These are phyloP conservation scores for Chloebia gouldiae DNA, from an alignment of 2,113 vertebrate genomes.

Conservation along the genomic window DNA sequence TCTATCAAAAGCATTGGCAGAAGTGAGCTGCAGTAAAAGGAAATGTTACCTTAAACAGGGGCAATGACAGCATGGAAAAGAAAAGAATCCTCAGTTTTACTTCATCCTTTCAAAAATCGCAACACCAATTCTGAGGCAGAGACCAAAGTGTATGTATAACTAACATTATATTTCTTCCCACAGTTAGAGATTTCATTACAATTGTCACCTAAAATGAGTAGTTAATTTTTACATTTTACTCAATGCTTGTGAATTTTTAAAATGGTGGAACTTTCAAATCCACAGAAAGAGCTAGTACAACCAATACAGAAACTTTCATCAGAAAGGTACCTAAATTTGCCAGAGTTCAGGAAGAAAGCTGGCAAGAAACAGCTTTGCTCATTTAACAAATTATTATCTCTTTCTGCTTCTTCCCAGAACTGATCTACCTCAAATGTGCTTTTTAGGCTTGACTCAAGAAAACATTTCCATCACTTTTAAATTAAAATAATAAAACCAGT, in stretches of 20 bases:
- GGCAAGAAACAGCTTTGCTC: background rate
- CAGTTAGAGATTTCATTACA: background rate
- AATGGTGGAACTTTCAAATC: background rate
- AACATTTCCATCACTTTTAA: background rate
- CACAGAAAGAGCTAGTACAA: background rate
- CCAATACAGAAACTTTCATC: background rate
- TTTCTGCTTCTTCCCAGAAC: background rate
- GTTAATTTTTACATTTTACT: background rate
- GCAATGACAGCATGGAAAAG: background rate
- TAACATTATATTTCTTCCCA: background rate
- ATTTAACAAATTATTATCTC: background rate
- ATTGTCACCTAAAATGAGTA: background rate
- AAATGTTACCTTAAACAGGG: background rate
- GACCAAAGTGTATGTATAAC: background rate
- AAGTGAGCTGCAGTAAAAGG: background rate
- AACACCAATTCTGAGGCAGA: background rate
- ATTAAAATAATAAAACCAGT: conserved; percentile 19
- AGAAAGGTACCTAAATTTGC: background rate
- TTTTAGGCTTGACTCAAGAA: background rate
- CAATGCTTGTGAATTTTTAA: background rate
- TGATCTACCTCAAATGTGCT: background rate
- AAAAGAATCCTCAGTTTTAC: background rate
- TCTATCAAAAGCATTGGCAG: background rate
- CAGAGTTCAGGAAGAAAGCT: background rate
- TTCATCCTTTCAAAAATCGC: background rate